Evolutionary conservation across 2,113 vertebrate species (phyloP).

Genomic region (Lates calcarifer): DNA sequence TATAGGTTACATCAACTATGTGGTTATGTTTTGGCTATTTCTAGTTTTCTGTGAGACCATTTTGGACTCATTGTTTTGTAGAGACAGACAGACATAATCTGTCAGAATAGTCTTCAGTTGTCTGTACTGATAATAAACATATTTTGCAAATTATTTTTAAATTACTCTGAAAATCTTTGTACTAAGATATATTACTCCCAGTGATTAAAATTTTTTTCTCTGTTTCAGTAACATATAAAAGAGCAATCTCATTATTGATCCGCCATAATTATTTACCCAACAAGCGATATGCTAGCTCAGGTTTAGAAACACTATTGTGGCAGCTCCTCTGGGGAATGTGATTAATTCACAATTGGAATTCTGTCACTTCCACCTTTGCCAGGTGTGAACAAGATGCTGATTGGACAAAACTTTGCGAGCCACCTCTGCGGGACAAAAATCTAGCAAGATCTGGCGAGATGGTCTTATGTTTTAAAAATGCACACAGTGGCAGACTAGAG

Average conservation of each 20-base stretch:
- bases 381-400: slow-evolving; percentile 39
- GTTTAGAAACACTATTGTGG: background rate
- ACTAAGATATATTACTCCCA: no score
- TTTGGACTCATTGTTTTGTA: background rate
- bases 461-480: background rate
- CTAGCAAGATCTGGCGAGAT: background rate
- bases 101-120: no score
- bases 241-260: background rate
- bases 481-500: background rate
- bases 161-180: no score
- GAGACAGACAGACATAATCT: no score
- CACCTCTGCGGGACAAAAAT: background rate
- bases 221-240: background rate
- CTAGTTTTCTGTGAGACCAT: no score
- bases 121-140: no score
- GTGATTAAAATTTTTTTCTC: background rate
- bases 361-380: slow-evolving; percentile 8
- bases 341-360: slow-evolving; percentile 24
- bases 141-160: no score
- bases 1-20: background rate
- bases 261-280: background rate
- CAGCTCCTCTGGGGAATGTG: background rate
- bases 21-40: no score
- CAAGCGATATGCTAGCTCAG: background rate
- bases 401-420: background rate